Conservation (phyloP, 2,888 invertebrate species). For the Tachina grossa region DNA sequence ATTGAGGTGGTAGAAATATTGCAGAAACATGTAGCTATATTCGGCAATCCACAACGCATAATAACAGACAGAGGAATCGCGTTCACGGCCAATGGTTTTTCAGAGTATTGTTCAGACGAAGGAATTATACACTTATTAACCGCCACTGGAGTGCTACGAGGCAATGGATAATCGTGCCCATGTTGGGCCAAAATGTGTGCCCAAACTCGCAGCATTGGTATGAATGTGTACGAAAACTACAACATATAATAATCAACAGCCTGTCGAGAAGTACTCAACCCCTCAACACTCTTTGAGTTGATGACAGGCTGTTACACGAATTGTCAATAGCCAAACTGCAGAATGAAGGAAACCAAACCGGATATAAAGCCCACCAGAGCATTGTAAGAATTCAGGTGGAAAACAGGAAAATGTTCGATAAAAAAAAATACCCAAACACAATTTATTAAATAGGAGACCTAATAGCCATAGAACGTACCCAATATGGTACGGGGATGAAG, state of each 20-base stretch:
- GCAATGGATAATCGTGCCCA: neutral
- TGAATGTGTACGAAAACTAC: neutral
- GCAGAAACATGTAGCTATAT: neutral
- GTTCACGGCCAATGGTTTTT: neutral
- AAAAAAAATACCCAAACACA: constrained; percentile 7
- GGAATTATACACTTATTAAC: neutral
- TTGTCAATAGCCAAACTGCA: too few species aligned
- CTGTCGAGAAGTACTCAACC: constrained; percentile 75
- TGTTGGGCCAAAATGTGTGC: neutral
- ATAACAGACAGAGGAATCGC: neutral
- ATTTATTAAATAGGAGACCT: constrained; percentile 59
- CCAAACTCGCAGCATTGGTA: constrained; percentile 54
- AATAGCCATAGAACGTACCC: constrained; percentile 69
- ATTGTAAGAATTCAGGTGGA: constrained; percentile 52
- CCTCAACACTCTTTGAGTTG: neutral
- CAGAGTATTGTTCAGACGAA: neutral
- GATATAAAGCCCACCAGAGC: neutral
- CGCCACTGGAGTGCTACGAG: neutral
- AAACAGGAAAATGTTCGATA: constrained; percentile 53
- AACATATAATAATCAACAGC: neutral
- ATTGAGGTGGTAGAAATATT: neutral
- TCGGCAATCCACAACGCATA: neutral
- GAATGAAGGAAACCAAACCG: neutral
- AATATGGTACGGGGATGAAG: constrained; percentile 66
- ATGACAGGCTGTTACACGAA: neutral